Evolutionary conservation across 2,888 invertebrate species (phyloP), one percentile per base, ranked within the genome.

Genomic region (Amiota communis): DNA sequence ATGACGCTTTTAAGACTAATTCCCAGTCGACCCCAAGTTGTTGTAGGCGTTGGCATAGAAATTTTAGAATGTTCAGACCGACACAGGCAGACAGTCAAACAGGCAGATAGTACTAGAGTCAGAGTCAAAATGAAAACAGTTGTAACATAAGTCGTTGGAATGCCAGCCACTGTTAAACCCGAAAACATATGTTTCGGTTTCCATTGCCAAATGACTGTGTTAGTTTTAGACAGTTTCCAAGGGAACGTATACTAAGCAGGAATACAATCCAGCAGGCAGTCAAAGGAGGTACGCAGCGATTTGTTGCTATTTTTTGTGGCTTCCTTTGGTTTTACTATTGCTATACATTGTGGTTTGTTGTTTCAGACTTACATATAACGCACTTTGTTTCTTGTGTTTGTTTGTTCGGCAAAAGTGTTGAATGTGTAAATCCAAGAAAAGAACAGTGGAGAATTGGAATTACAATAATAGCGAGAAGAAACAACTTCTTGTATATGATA

Each of bases 141-240:
- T 0, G 59, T 8, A 59, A 59, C 15, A 59, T 15, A 17, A 15
- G 17, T 17, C 15, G 53, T 8, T 53, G n/a, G 15, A 53, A 53
- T 53, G 20, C 15, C 59, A 59, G 59, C 17, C 9, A 17, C 17
- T 10, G 23, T 20, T 59, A 11, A 13, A 59, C 15, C 17, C 17
- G 59, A 20, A 17, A 59, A 20, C 59, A 59, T 59, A 59, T 59
- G 59, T 59, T 59, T 59, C 59, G 59, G 15, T 59, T 8, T 11
- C 10, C 20, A 59, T 17, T 59, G 59, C 15, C 20, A 13, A 51
- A 51, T 51, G 51, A 13, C 57, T 57, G 15, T 20, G 11, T 15
- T 17, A 10, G 15, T 11, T 1, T 8, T 17, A 15, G 20, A 4
- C n/a, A 59, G 59, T 17, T 15, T 17, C 20, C 11, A 59, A 59